These are phyloP conservation scores for Lasioglossum leucozonium DNA, from an alignment of 2,888 invertebrate species.

Conservation along the genomic window DNA sequence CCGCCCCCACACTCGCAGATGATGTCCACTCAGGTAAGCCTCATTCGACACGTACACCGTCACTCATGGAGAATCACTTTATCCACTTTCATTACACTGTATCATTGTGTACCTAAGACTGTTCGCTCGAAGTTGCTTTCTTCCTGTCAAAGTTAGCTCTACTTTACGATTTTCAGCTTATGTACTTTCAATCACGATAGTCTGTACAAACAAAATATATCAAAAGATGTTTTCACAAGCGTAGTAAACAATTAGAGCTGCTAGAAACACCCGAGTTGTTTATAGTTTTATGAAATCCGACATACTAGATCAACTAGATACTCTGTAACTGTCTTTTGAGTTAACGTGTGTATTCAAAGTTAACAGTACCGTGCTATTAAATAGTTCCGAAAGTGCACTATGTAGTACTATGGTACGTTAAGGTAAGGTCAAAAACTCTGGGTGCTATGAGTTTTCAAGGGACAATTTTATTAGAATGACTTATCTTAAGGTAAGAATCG, in stretches of 20 bases:
- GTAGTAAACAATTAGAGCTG: not conserved
- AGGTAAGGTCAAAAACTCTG: slow-evolving; percentile 38
- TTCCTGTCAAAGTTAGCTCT: slow-evolving; percentile 60
- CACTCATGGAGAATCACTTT: slow-evolving; percentile 77
- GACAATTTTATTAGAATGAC: slow-evolving; percentile 14
- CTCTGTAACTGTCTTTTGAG: slow-evolving; percentile 8
- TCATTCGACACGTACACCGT: slow-evolving; percentile 79
- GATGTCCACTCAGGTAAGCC: slow-evolving; percentile 90
- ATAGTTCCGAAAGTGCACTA: slow-evolving; percentile 17
- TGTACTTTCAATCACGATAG: not conserved
- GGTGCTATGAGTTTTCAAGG: not conserved
- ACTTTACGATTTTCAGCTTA: slow-evolving; percentile 28
- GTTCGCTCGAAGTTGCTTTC: slow-evolving; percentile 68
- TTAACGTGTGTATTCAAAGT: slow-evolving; percentile 3
- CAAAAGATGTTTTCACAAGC: not conserved
- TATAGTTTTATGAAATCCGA: not conserved
- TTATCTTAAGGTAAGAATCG: slow-evolving; percentile 51
- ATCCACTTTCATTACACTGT: slow-evolving; percentile 78
- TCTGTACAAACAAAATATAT: slow-evolving; percentile 4
- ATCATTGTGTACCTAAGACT: slow-evolving; percentile 71
- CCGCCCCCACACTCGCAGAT: slow-evolving; percentile 93
- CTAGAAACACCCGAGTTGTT: slow-evolving; percentile 3
- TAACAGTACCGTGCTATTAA: not conserved
- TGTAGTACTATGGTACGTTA: not conserved
- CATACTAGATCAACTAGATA: slow-evolving; percentile 9